These are phyloP conservation scores for Pseudochirops corinnae DNA, from an alignment of 2,797 vertebrate genomes.

Conservation along the genomic window DNA sequence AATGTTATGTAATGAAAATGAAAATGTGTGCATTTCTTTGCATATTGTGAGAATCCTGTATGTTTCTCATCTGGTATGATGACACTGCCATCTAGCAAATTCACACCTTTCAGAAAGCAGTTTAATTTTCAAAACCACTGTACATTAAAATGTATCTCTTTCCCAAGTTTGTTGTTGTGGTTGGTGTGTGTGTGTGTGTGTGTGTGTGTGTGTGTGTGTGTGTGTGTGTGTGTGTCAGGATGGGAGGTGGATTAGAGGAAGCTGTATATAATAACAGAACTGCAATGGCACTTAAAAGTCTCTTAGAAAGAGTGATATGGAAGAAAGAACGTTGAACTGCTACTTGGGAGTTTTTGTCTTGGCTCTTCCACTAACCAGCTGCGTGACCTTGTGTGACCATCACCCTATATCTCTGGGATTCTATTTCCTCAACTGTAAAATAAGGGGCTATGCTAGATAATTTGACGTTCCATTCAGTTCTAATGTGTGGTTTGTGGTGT, in stretches of 20 bases:
- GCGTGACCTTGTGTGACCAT: background rate
- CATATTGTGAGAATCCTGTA: background rate
- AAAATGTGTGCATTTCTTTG: background rate
- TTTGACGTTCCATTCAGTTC: background rate
- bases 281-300: background rate
- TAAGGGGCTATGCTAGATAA: background rate
- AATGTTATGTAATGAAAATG: background rate
- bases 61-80: constrained; percentile 32
- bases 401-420: constrained; percentile 4
- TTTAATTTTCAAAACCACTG: constrained; percentile 32
- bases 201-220: background rate
- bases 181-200: background rate
- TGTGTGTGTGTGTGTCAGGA: background rate
- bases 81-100: constrained; percentile 68
- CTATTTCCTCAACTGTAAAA: background rate
- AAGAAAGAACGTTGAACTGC: background rate
- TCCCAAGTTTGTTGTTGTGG: background rate
- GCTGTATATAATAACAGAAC: background rate
- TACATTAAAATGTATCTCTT: background rate
- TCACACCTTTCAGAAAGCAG: constrained; percentile 11
- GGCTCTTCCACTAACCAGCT: background rate
- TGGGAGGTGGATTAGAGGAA: background rate
- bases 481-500: background rate
- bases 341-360: constrained; percentile 10
- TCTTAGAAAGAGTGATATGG: background rate